Percentiles rank a stretch among this genome's conserved stretches.
Evolutionary conservation across 1,140 invertebrate species (phyloP).

Genomic region (Carcinoscorpius rotundicauda): DNA sequence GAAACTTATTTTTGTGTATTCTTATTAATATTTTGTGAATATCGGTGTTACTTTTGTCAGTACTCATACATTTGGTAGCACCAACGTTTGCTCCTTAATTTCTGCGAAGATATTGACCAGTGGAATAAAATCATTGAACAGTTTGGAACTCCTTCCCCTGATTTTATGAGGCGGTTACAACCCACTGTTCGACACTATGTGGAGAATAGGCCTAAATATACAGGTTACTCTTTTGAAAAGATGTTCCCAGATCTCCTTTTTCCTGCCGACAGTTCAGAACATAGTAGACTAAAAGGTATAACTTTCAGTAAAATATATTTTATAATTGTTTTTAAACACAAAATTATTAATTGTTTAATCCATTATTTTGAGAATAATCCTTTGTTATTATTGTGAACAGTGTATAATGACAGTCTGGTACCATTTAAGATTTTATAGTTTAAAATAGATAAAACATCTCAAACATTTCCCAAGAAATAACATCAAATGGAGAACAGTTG

Average conservation of each 20-base stretch:
- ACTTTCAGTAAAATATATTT: no score
- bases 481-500: no score
- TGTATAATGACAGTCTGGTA: no score
- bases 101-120: slow-evolving; percentile 32
- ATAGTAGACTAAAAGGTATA: slow-evolving; percentile 33
- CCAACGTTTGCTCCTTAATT: background rate
- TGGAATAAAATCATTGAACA: slow-evolving; percentile 47
- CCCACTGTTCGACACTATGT: slow-evolving; percentile 44
- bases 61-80: background rate
- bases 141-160: slow-evolving; percentile 41
- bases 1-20: slow-evolving; percentile 13
- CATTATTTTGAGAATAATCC: no score
- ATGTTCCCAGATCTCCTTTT: slow-evolving; percentile 43
- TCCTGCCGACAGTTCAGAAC: slow-evolving; percentile 38
- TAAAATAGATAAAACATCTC: no score
- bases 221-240: slow-evolving; percentile 35
- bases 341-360: no score
- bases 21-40: background rate
- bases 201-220: slow-evolving; percentile 37
- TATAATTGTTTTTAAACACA: no score
- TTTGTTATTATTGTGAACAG: no score
- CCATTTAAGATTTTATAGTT: no score
- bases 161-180: slow-evolving; percentile 41
- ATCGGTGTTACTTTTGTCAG: no score
- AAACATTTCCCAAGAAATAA: no score